Percentiles rank a stretch among this genome's conserved stretches.
phyloP scores from a whole-genome alignment of 1,140 invertebrate species.

The Contarinia nasturtii region DNA sequence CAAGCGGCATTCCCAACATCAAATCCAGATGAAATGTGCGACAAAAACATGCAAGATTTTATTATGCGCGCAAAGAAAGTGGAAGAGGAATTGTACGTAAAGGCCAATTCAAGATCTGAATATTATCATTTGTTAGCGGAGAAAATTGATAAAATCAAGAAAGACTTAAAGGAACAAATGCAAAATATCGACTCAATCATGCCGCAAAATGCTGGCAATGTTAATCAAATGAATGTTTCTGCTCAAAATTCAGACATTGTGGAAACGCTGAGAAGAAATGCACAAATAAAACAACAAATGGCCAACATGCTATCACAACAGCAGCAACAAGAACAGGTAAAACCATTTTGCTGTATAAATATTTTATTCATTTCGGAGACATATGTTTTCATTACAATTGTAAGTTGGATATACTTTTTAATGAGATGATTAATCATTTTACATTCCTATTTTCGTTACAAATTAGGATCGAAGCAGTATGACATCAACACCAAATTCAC shows the following conservation, averaged over 20 bases:
- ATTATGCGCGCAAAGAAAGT: constrained; percentile 97
- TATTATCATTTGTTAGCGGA: constrained; percentile 97
- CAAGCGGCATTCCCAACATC: constrained; percentile 98
- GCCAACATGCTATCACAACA: constrained; percentile 2
- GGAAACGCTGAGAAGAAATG: neutral
- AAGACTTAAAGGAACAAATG: constrained; percentile 79
- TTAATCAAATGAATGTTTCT: too few species aligned
- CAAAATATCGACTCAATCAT: constrained; percentile 24
- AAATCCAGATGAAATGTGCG: constrained; percentile 80
- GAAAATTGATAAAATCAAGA: constrained; percentile 99
- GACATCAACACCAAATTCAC: too few species aligned
- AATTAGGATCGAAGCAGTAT: constrained; percentile 6
- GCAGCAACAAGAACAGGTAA: constrained; percentile 23
- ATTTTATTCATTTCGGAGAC: too few species aligned
- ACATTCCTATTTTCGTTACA: too few species aligned
- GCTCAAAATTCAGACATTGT: neutral
- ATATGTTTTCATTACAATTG: too few species aligned
- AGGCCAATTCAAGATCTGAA: constrained; percentile 89
- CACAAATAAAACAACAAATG: neutral
- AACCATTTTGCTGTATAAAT: too few species aligned
- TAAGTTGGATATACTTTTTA: too few species aligned
- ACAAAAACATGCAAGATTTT: constrained; percentile 92
- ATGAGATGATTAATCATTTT: too few species aligned
- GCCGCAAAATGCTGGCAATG: neutral
- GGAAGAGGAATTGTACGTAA: constrained; percentile 98